These are phyloP conservation scores for Mesorhabditis spiculigera DNA, from an alignment of 2,888 invertebrate genomes.

Conservation along the genomic window DNA sequence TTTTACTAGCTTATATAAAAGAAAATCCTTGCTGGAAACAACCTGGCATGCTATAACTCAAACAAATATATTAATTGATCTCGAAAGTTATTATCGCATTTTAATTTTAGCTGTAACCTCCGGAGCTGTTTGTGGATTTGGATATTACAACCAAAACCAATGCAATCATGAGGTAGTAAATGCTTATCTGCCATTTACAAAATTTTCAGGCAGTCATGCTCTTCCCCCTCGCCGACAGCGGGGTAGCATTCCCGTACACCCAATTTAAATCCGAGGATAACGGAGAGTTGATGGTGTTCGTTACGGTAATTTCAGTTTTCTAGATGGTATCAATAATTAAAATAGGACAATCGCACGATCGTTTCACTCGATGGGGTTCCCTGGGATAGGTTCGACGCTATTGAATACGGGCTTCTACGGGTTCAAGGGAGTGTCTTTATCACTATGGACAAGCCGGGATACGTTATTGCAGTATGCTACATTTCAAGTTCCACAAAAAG, in stretches of 20 bases:
- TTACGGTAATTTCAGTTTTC: constrained; percentile 7
- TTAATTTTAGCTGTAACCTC: constrained; percentile 13
- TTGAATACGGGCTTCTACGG: not conserved
- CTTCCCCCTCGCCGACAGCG: constrained; percentile 10
- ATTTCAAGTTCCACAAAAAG: not conserved
- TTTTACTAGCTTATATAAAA: too few relatives aligned
- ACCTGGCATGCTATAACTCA: too few relatives aligned
- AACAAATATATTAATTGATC: too few relatives aligned
- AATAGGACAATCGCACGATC: not conserved
- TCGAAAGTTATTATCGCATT: not conserved
- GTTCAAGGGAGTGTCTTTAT: not conserved
- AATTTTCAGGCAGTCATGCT: constrained; percentile 16
- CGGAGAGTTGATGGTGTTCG: constrained; percentile 16
- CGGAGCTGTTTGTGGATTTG: constrained; percentile 22
- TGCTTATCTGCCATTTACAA: not conserved
- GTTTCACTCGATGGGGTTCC: constrained; percentile 5
- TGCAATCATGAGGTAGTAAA: constrained; percentile 16
- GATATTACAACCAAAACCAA: constrained; percentile 11
- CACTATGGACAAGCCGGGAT: not conserved
- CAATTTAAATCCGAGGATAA: constrained; percentile 14
- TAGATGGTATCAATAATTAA: too few relatives aligned
- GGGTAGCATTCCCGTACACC: constrained; percentile 11
- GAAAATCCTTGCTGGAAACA: too few relatives aligned
- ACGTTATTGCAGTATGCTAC: not conserved
- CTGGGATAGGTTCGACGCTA: not conserved